Percentiles rank a stretch among this genome's conserved stretches.
Conservation (phyloP, 1,140 invertebrate species). For the Bombus cullumanus region DNA sequence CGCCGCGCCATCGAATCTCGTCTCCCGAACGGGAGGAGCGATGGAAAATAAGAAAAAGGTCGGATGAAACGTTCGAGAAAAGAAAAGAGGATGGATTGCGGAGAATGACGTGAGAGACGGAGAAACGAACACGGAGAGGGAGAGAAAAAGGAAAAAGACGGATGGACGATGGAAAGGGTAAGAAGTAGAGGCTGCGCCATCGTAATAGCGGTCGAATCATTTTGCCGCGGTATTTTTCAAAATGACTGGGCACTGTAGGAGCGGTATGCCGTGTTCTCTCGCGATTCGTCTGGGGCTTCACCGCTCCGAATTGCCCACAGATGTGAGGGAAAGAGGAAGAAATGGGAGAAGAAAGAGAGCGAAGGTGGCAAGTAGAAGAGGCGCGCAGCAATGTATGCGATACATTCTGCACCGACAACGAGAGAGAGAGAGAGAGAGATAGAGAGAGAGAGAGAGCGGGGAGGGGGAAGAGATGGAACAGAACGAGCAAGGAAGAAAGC, state of each 20-base stretch:
- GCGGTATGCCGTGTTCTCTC: constrained; percentile 69
- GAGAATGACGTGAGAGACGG: neutral
- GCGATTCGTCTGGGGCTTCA: constrained; percentile 67
- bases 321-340: constrained; percentile 60
- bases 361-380: constrained; percentile 52
- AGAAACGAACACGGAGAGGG: constrained; percentile 3
- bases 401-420: neutral
- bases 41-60: constrained; percentile 5
- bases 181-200: constrained; percentile 49
- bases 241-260: constrained; percentile 72
- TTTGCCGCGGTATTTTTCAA: constrained; percentile 73
- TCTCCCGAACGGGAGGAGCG: neutral
- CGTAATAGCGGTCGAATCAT: constrained; percentile 72
- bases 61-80: neutral
- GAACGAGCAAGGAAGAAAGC: constrained; percentile 22
- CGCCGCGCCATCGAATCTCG: neutral
- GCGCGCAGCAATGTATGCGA: constrained; percentile 24
- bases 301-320: constrained; percentile 70
- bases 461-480: too few species aligned
- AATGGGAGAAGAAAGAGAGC: constrained; percentile 48
- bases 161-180: neutral
- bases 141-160: neutral
- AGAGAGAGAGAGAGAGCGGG: neutral
- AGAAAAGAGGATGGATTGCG: neutral
- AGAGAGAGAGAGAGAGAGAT: neutral